Base-by-base conservation (phyloP, 2,888 invertebrate species). In the Drosophila lutescens region DNA sequence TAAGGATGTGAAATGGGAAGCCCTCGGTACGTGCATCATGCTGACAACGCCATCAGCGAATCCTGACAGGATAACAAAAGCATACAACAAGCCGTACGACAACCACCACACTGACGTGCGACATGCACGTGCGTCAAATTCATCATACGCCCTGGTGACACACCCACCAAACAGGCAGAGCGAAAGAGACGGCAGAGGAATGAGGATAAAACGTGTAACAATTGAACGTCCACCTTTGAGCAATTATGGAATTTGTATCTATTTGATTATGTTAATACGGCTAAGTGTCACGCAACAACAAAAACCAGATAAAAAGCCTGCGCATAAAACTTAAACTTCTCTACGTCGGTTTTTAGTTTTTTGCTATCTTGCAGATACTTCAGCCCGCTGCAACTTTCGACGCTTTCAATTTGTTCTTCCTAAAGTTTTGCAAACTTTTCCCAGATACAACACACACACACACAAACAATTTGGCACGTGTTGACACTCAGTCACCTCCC, bases 131-230 rank as follows among this genome's bases (percentile, higher is more conserved):
- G 85, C 74, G 78, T 74, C 67, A 79, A 74, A 88, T 85, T 79
- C 81, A 84, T 85, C 88, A 84, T 84, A 85, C 81, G 86, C 84
- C 88, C 74, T 75, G 86, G 63, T 69, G 82, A 74, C 87, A 56
- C 82, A 70, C 54, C 44, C 54, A 73, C 59, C 67, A 55, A 43
- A 8, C 1, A 30, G 32, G 2, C 7, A 32, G 59, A 5, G 46
- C 17, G 26, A 44, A 8, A 34, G 15, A 26, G 34, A 20, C 20
- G 23, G 32, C 34, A 50, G 23, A 13, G 12, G 23, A 17, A 49
- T 15, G 49, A n/a, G 53, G 53, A 51, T 47, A 58, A 62, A 78
- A 65, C 78, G 53, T 76, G 53, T 67, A 55, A 59, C 57, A 69
- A 47, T 61, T 62, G 61, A 12, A 41, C 30, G 44, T 63, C 46